phyloP scores from a whole-genome alignment of 2,113 vertebrate genomes.

The Cygnus buccinator region DNA sequence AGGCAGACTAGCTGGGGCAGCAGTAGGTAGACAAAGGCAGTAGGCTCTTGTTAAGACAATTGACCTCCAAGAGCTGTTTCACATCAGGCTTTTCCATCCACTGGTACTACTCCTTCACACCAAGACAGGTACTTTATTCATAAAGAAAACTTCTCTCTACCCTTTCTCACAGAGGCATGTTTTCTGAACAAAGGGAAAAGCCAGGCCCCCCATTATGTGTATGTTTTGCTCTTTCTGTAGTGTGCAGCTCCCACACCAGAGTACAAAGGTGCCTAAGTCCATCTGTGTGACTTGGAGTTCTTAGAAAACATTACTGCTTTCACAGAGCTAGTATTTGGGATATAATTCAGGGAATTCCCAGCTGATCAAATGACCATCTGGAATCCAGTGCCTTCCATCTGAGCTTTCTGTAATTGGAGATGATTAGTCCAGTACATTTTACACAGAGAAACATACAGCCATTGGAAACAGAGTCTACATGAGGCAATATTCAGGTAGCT shows the following conservation, averaged over 20 bases:
- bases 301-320: neutral
- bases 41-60: neutral
- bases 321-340: neutral
- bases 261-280: neutral
- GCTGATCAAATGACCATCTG: neutral
- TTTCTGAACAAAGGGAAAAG: neutral
- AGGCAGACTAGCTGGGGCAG: neutral
- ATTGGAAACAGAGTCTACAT: neutral
- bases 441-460: neutral
- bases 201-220: rapidly evolving
- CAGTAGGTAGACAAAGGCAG: neutral
- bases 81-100: neutral
- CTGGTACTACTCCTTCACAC: neutral
- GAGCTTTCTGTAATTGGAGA: neutral
- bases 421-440: neutral
- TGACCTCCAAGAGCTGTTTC: neutral
- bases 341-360: neutral
- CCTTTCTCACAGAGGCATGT: neutral
- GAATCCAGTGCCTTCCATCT: neutral
- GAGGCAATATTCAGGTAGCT: neutral
- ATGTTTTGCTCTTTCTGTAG: neutral
- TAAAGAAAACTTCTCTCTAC: neutral
- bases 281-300: neutral
- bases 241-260: neutral
- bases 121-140: neutral